Base-by-base conservation (phyloP, 2,888 invertebrate genomes). In the Sphaerolaimus hirsutus region DNA sequence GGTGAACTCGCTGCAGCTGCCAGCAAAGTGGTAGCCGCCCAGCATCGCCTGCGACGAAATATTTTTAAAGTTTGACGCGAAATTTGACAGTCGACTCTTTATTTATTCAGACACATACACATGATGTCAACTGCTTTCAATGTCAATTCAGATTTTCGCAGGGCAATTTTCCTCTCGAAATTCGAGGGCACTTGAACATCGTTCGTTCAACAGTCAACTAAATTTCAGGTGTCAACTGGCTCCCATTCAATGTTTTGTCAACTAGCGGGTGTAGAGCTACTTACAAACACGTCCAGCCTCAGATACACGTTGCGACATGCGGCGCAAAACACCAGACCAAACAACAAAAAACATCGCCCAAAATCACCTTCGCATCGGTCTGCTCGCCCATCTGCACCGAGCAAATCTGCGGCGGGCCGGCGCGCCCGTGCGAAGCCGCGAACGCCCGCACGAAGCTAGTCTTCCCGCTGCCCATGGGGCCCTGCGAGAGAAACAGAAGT, bases 361-460 rank as follows among this genome's bases (percentile, higher is more conserved):
- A 37, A 27, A 44, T 5, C 41, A 70, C 82, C 67, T 89, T 81
- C 45, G 86, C 80, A 64, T 97, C 93, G 1, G 86, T 86, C 67
- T 97, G 86, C 66, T 93, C 91, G 5, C 91, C 87, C 27, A 97
- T 70, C 60, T 97, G 93, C 25, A 97, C 77, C 64, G 83, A 81
- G 50, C 81, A 72, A 45, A 81, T 73, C 43, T 72, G 69, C 29
- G 70, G 65, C 29, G 60, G 55, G 19, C 60, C 54, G 2, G 48
- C 52, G 14, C 60, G 55, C 40, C 83, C 82, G 2, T 82, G 81
- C 52, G 77, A 68, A n/a, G 70, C 66, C 1, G 87, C 86, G 48
- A 89, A 68, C 64, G 82, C 77, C 59, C 86, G 81, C 12, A 89
- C 78, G 2, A 91, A 63, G 0, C 78, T 76, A 0, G 91, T 87